Evolutionary conservation across 2,113 vertebrate species (phyloP), one percentile per base, ranked within the genome.

Genomic region (Empidonax traillii): DNA sequence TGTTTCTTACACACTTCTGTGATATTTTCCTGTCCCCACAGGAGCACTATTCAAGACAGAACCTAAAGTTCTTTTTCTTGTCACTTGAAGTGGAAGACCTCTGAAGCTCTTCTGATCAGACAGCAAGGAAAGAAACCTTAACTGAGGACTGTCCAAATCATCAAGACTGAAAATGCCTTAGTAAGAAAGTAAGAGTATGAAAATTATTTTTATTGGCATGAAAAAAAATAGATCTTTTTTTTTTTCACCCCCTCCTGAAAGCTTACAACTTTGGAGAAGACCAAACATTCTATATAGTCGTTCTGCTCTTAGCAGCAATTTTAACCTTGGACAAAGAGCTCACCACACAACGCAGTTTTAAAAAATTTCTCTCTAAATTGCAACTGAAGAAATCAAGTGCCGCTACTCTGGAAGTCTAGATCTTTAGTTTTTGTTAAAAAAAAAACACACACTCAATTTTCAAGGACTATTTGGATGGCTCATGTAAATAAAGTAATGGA

Each of bases 181-280:
- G 9, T n/a, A 72, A 89, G 5, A 63, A 55, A 71, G 30, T 3
- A 83, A 75, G 37, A 72, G 24, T 8, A 81, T 17, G 6, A 35
- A 87, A 87, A 74, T 30, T 43, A 65, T 51, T 92, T 87, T 87
- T 53, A 61, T 14, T 30, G 8, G 30, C 23, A 73, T 17, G 33
- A 35, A n/a, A 72, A 51, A 35, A 51, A 3, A 53, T 24, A 73
- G 12, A 22, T 8, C 8, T 58, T 58, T 17, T 55, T 41, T 31
- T 37, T 59, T 17, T 20, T 18, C 3, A 9, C 5, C 16, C 9
- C 6, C 10, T 31, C 16, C 20, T 0, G 3, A n/a, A 44, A 41
- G 2, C 27, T 39, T 76, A 61, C 19, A 10, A 41, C 22, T 66
- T 80, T 79, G n/a, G 39, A 84, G 19, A 76, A 72, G 35, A 58